Percentiles rank a stretch among this genome's conserved stretches.
These are phyloP conservation scores for Brachypteracias leptosomus DNA, from an alignment of 2,113 vertebrate species.

Conservation along the genomic window DNA sequence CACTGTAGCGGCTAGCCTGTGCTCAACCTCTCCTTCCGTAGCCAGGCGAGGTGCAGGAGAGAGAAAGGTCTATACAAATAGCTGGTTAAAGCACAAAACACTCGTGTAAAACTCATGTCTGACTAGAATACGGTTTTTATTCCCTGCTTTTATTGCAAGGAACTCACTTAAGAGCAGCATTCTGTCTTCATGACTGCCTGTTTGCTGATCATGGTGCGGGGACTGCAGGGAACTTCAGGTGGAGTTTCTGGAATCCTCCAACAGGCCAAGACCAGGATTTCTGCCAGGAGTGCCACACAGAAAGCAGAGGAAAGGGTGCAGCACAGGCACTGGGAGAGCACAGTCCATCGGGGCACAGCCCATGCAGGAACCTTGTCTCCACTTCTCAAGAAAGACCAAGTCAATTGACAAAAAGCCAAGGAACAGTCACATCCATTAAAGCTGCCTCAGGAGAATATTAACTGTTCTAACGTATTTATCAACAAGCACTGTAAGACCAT, in stretches of 20 bases:
- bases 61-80: background rate
- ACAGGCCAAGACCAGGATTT: accelerated
- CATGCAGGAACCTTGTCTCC: background rate
- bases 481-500: conserved; percentile 17
- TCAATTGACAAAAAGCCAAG: background rate
- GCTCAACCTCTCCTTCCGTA: background rate
- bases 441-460: background rate
- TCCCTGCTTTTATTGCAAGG: background rate
- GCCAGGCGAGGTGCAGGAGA: accelerated
- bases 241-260: background rate
- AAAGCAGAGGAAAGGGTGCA: background rate
- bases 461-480: background rate
- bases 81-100: background rate
- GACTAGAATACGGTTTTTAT: background rate
- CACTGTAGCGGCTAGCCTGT: accelerated
- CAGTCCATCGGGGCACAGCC: accelerated
- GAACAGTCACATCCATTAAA: background rate
- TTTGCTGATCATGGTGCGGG: accelerated
- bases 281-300: accelerated
- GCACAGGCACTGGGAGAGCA: background rate
- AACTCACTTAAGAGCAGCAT: background rate
- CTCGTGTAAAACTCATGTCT: background rate
- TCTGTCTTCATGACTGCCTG: background rate
- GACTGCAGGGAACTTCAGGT: background rate
- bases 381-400: background rate